These are phyloP conservation scores for Apamea monoglypha DNA, from an alignment of 2,888 invertebrate species.

Conservation along the genomic window DNA sequence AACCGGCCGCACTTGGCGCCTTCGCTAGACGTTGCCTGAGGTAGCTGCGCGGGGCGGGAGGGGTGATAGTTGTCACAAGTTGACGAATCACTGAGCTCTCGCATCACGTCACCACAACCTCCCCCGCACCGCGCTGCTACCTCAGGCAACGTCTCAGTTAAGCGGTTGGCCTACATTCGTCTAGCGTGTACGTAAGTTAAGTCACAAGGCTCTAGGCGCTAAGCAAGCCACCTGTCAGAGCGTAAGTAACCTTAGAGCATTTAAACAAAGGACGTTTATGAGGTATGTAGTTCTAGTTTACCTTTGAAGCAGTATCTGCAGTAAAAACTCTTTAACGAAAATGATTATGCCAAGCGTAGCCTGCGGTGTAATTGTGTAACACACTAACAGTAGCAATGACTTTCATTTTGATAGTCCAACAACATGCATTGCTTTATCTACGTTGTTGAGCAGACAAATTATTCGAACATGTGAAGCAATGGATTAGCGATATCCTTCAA, in stretches of 20 bases:
- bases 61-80: no score
- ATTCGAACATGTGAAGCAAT: not conserved
- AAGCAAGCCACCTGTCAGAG: not conserved
- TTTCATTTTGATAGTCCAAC: not conserved
- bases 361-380: not conserved
- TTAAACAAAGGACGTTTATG: conserved; percentile 1
- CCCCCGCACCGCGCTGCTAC: no score
- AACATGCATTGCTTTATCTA: not conserved
- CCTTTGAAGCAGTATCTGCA: not conserved
- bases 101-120: no score
- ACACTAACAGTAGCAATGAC: not conserved
- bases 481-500: not conserved
- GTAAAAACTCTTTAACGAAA: not conserved
- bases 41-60: no score
- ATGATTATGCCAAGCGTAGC: not conserved
- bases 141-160: no score
- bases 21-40: not conserved
- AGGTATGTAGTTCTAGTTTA: not conserved
- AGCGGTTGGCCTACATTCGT: not conserved
- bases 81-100: no score
- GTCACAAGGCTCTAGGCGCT: not conserved
- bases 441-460: not conserved
- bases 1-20: not conserved
- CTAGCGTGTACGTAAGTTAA: not conserved
- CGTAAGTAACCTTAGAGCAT: not conserved